Conservation (phyloP, 2,797 vertebrate species). For the Pagetopsis macropterus region DNA sequence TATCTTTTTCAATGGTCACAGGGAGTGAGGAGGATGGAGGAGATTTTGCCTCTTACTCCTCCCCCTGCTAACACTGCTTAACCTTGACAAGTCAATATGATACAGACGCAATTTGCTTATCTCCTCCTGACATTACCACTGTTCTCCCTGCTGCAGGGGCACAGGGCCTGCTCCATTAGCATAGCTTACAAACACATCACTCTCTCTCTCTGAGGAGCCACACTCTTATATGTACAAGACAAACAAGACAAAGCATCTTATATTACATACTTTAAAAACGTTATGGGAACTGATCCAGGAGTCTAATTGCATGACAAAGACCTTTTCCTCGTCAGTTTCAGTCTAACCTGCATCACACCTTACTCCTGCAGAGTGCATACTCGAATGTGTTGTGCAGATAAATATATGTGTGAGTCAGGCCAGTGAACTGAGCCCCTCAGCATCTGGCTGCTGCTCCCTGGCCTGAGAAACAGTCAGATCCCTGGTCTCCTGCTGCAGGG, state of each 20-base stretch:
- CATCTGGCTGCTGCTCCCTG: constrained; percentile 77
- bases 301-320: constrained; percentile 19
- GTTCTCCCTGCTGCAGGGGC: constrained; percentile 76
- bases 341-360: constrained; percentile 10
- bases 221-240: constrained; percentile 27
- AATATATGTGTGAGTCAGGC: constrained; percentile 63
- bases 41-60: constrained; percentile 51
- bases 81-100: constrained; percentile 88
- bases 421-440: constrained; percentile 69
- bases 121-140: constrained; percentile 84
- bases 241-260: constrained; percentile 2
- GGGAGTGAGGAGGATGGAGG: constrained; percentile 52
- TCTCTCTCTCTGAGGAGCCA: constrained; percentile 49
- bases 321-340: constrained; percentile 34
- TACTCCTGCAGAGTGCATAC: constrained; percentile 32
- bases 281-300: too few relatives aligned
- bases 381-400: constrained; percentile 54
- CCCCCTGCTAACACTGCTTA: constrained; percentile 78
- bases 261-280: too few relatives aligned
- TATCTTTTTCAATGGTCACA: constrained; percentile 59
- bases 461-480: constrained; percentile 70
- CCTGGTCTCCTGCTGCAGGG: constrained; percentile 67
- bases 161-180: constrained; percentile 77
- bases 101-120: constrained; percentile 86
- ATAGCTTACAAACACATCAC: constrained; percentile 81